A percentile compares a stretch with the other conserved stretches of the same genome.
These are phyloP conservation scores for Loripinus fragilis DNA, from an alignment of 2,888 invertebrate genomes.

Conservation along the genomic window DNA sequence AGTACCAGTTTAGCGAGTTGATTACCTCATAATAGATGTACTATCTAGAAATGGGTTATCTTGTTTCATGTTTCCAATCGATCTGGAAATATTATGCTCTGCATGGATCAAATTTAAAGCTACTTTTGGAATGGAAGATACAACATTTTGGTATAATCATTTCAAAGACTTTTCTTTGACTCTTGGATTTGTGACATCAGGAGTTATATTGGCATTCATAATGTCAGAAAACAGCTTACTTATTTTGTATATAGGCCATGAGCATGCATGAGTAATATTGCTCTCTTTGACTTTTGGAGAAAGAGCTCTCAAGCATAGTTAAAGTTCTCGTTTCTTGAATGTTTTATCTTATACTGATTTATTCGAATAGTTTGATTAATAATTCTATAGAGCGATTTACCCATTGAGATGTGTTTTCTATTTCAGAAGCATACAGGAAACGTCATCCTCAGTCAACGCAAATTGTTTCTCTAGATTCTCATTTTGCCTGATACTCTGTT, in stretches of 20 bases:
- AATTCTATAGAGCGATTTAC: background rate
- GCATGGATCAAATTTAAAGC: background rate
- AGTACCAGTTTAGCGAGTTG: background rate
- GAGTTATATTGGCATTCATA: background rate
- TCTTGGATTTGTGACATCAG: background rate
- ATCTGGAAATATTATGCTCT: background rate
- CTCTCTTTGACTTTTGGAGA: background rate
- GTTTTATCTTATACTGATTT: background rate
- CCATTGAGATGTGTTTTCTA: background rate
- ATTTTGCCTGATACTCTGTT: background rate
- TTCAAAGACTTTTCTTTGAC: background rate
- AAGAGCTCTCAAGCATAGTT: background rate
- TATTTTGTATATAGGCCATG: background rate
- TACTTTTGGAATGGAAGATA: background rate
- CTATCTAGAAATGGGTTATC: background rate
- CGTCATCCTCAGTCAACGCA: background rate
- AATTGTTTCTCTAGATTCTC: background rate
- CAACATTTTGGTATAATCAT: background rate
- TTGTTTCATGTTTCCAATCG: background rate
- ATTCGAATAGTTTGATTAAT: background rate
- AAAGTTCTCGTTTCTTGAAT: background rate
- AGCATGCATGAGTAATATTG: background rate
- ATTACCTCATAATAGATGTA: background rate
- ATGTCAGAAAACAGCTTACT: background rate
- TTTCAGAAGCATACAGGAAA: constrained; percentile 3